phyloP scores from a whole-genome alignment of 2,113 vertebrate genomes.

The Nyctibius bracteatus region DNA sequence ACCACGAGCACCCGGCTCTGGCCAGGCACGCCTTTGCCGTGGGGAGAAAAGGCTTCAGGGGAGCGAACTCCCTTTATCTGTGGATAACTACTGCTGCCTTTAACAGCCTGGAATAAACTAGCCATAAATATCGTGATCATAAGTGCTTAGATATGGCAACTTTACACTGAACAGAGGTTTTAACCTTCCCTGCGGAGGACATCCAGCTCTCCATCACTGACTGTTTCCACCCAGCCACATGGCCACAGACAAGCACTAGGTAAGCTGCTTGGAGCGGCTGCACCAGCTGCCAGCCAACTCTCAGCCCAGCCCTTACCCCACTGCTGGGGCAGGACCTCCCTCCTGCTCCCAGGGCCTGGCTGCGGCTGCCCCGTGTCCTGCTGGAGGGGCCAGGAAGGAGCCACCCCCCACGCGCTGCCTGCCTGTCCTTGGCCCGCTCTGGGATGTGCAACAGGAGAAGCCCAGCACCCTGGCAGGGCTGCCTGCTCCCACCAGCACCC shows the following conservation, averaged over 20 bases:
- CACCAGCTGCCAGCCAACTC: background rate
- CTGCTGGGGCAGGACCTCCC: background rate
- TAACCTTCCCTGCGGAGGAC: slow-evolving; percentile 52
- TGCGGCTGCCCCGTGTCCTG: background rate
- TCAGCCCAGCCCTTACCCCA: background rate
- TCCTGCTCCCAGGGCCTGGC: background rate
- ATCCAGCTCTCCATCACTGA: slow-evolving; percentile 34
- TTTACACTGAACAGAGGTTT: slow-evolving; percentile 63
- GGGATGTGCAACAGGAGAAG: background rate
- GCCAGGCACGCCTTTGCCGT: background rate
- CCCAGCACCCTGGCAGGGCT: background rate
- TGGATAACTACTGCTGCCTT: slow-evolving; percentile 52
- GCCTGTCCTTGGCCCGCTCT: background rate
- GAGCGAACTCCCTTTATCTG: slow-evolving; percentile 46
- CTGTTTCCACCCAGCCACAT: background rate
- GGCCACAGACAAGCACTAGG: background rate
- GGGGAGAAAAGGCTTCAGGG: slow-evolving; percentile 5
- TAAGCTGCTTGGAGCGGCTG: background rate
- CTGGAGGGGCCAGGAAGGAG: background rate
- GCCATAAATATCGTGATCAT: slow-evolving; percentile 61
- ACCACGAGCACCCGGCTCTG: fast-evolving
- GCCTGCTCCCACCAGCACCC: background rate
- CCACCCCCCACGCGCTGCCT: background rate
- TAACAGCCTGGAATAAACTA: slow-evolving; percentile 64
- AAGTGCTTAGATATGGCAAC: slow-evolving; percentile 62